phyloP scores from a whole-genome alignment of 2,113 vertebrate genomes.

The Tinamus guttatus region DNA sequence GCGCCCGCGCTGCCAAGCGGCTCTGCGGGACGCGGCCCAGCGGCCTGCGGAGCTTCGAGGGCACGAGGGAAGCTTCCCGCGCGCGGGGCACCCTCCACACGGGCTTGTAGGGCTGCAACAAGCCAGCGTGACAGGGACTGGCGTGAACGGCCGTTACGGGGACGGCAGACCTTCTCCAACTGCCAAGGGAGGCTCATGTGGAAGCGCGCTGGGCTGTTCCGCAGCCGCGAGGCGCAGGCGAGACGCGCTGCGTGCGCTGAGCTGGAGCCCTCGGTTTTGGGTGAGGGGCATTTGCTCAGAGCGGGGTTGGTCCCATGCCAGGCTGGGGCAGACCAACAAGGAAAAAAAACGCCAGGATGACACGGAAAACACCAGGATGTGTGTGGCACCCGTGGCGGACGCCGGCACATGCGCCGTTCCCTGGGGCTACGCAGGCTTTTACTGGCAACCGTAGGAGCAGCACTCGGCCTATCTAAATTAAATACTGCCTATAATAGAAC shows the following conservation, averaged over 20 bases:
- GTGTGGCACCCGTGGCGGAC: too few relatives aligned
- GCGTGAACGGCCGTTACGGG: neutral
- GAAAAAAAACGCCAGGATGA: neutral
- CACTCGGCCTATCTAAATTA: conserved; percentile 34
- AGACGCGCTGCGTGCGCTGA: accelerated
- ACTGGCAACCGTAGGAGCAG: conserved; percentile 16
- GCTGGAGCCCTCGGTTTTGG: neutral
- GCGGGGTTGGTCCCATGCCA: neutral
- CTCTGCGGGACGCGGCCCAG: too few relatives aligned
- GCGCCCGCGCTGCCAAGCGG: too few relatives aligned
- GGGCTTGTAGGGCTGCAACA: too few relatives aligned
- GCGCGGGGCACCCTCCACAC: too few relatives aligned
- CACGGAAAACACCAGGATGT: too few relatives aligned
- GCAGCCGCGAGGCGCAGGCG: neutral
- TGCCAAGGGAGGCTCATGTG: neutral
- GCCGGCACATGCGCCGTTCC: neutral
- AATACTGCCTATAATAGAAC: neutral
- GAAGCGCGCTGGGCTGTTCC: neutral
- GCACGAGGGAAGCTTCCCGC: too few relatives aligned
- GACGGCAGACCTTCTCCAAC: neutral
- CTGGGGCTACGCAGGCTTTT: neutral
- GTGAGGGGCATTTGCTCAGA: neutral
- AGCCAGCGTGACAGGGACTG: too few relatives aligned
- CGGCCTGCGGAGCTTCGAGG: too few relatives aligned
- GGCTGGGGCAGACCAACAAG: neutral